Evolutionary conservation across 2,888 invertebrate species (phyloP).

Genomic region (Cheilosia vulpina): DNA sequence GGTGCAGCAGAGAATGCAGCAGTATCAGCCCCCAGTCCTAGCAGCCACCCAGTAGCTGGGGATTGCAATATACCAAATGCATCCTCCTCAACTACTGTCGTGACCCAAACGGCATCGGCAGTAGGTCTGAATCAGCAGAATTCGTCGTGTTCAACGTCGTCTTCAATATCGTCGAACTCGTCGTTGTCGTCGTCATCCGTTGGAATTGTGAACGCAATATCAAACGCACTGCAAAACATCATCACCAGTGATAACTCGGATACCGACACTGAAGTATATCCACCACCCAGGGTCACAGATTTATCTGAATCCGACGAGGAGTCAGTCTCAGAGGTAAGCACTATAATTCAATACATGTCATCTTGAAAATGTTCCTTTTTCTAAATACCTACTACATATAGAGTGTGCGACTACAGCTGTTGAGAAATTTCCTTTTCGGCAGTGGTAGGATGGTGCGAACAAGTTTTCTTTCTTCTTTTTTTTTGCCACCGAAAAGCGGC

Average conservation of each 20-base stretch:
- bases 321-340: conserved; percentile 96
- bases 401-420: background rate
- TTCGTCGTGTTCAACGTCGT: conserved; percentile 79
- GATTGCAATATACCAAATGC: conserved; percentile 70
- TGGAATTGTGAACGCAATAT: conserved; percentile 81
- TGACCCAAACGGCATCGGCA: conserved; percentile 87
- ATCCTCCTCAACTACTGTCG: conserved; percentile 81
- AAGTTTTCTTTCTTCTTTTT: background rate
- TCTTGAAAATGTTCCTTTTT: background rate
- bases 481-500: too few species aligned
- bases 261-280: conserved; percentile 92
- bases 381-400: background rate
- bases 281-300: conserved; percentile 95
- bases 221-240: conserved; percentile 81
- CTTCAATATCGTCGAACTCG: conserved; percentile 81
- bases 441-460: conserved; percentile 23
- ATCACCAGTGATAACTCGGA: conserved; percentile 93
- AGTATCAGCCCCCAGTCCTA: conserved; percentile 60
- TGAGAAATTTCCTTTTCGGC: conserved; percentile 5
- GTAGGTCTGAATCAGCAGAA: conserved; percentile 57
- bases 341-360: background rate
- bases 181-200: conserved; percentile 81
- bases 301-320: conserved; percentile 98
- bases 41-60: conserved; percentile 77
- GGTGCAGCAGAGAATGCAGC: conserved; percentile 59